Percentiles rank a stretch among this genome's conserved stretches.
Conservation (phyloP, 64 coral and sea anemone species). For the Hydrozoanthus tunicans region DNA sequence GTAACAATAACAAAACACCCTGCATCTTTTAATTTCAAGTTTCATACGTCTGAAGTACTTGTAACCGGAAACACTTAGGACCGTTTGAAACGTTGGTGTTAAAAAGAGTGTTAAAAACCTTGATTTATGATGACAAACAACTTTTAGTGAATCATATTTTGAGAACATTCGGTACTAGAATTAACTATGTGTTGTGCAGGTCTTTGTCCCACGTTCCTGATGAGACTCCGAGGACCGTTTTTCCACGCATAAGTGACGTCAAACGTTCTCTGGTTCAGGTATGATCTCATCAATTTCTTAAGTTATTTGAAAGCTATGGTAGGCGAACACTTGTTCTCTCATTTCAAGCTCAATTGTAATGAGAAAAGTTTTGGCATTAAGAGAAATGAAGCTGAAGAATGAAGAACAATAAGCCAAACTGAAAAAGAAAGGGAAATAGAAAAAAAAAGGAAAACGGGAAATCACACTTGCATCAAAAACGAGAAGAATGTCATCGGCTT, state of each 20-base stretch:
- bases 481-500: not conserved
- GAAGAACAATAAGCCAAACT: not conserved
- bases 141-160: too few relatives aligned
- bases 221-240: not conserved
- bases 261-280: conserved; percentile 31
- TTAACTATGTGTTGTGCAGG: not conserved
- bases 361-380: not conserved
- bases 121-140: too few relatives aligned
- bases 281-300: not conserved
- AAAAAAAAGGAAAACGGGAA: not conserved
- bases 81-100: too few relatives aligned
- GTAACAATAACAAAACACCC: too few relatives aligned
- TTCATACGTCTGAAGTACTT: too few relatives aligned
- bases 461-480: not conserved
- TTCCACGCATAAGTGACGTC: conserved; percentile 11
- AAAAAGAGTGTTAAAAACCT: too few relatives aligned
- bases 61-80: too few relatives aligned
- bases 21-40: too few relatives aligned
- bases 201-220: not conserved
- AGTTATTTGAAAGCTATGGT: not conserved
- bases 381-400: not conserved
- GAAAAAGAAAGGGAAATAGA: not conserved
- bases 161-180: not conserved
- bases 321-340: not conserved
- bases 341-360: not conserved